phyloP scores from a whole-genome alignment of 2,797 vertebrate species.

The Scolopax rusticola region DNA sequence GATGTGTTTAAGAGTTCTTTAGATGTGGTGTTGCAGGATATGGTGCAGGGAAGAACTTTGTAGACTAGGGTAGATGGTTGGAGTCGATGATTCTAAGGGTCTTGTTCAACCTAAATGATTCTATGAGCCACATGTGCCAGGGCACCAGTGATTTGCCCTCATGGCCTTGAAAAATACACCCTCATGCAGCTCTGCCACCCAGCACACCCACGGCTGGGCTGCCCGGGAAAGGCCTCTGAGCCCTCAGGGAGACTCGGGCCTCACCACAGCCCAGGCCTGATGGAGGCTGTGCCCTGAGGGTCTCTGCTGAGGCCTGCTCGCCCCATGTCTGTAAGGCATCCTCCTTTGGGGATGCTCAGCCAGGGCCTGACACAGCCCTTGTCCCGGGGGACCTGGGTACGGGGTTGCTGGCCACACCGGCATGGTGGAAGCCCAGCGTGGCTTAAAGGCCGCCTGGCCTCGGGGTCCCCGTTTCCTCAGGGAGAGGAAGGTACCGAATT shows the following conservation, averaged over 20 bases:
- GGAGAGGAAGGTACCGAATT: no score
- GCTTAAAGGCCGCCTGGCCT: not conserved
- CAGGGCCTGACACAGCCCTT: not conserved
- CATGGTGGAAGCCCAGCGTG: not conserved
- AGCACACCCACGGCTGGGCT: accelerated
- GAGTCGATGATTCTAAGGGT: no score
- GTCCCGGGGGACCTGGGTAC: not conserved
- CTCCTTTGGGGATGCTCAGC: not conserved
- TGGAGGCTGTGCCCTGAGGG: accelerated
- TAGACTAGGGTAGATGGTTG: no score
- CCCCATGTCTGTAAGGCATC: not conserved
- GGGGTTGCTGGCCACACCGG: not conserved
- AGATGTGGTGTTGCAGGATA: no score
- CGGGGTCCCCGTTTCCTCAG: not conserved
- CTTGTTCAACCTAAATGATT: no score
- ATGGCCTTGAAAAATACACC: accelerated
- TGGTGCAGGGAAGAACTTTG: no score
- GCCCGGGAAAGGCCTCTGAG: accelerated
- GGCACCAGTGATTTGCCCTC: not conserved
- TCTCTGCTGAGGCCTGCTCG: not conserved
- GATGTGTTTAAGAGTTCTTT: no score
- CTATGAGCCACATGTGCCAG: no score
- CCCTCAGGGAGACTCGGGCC: accelerated
- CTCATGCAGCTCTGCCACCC: not conserved
- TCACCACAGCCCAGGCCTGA: not conserved